Evolutionary conservation across 2,888 invertebrate species (phyloP).

Genomic region (Andricus quercusramuli): DNA sequence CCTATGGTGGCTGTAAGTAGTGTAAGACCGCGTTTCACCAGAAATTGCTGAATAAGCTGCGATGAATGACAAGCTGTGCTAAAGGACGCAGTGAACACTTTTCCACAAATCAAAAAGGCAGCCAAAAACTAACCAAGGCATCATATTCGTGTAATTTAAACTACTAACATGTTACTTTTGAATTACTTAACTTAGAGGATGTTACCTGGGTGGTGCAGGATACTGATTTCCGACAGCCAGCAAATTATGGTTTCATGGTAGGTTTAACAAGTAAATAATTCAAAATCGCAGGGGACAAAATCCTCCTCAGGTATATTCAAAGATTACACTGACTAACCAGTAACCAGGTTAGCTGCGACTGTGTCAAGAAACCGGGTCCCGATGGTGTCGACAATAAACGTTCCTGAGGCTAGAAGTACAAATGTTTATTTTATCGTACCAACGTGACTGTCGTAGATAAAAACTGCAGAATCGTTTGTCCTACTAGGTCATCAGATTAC

Average conservation of each 20-base stretch:
- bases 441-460: background rate
- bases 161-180: too few relatives aligned
- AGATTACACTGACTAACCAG: background rate
- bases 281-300: background rate
- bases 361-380: background rate
- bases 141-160: too few relatives aligned
- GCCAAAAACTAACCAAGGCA: too few relatives aligned
- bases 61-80: too few relatives aligned
- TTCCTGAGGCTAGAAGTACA: background rate
- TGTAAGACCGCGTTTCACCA: too few relatives aligned
- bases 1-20: too few relatives aligned
- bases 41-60: too few relatives aligned
- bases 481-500: background rate
- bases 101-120: too few relatives aligned
- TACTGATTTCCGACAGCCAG: background rate
- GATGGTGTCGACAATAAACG: background rate
- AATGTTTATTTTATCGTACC: conserved; percentile 7
- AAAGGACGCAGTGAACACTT: too few relatives aligned
- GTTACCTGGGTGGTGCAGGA: background rate
- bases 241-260: conserved; percentile 5
- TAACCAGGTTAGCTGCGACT: background rate
- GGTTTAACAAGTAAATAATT: conserved; percentile 13
- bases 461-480: background rate
- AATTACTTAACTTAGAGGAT: too few relatives aligned
- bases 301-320: background rate